Conservation (phyloP, 2,113 vertebrate genomes). For the Myiopsitta monachus region DNA sequence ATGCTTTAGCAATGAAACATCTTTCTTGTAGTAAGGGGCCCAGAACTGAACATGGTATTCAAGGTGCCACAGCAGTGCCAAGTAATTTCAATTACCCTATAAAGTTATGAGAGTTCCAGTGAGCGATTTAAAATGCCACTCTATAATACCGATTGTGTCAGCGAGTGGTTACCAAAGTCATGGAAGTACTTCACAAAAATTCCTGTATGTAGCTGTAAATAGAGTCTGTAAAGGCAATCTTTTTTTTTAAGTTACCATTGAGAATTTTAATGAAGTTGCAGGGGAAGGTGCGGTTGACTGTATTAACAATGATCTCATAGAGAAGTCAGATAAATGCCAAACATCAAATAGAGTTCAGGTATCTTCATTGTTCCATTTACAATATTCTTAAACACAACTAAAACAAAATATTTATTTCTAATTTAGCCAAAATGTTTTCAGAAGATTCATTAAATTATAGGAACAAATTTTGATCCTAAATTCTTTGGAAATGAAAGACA, state of each 20-base stretch:
- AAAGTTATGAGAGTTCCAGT: not conserved
- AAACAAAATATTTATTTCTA: not conserved
- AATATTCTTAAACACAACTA: not conserved
- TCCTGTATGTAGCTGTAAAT: not conserved
- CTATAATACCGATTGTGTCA: not conserved
- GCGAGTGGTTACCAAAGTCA: not conserved
- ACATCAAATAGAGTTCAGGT: not conserved
- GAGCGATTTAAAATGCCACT: not conserved
- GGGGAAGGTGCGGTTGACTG: not conserved
- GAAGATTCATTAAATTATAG: not conserved
- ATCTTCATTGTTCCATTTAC: not conserved
- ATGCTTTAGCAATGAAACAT: rapidly evolving
- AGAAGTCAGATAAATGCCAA: not conserved
- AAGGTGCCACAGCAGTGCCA: not conserved
- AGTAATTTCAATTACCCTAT: not conserved
- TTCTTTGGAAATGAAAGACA: not conserved
- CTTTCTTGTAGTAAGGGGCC: not conserved
- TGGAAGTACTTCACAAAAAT: not conserved
- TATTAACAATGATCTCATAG: not conserved
- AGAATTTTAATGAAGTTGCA: not conserved
- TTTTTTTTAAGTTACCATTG: not conserved
- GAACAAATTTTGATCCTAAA: not conserved
- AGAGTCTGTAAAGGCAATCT: not conserved
- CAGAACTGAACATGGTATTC: not conserved
- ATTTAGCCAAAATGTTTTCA: not conserved